phyloP scores from a whole-genome alignment of 2,113 vertebrate species.

The Coptodon bakossiorum region DNA sequence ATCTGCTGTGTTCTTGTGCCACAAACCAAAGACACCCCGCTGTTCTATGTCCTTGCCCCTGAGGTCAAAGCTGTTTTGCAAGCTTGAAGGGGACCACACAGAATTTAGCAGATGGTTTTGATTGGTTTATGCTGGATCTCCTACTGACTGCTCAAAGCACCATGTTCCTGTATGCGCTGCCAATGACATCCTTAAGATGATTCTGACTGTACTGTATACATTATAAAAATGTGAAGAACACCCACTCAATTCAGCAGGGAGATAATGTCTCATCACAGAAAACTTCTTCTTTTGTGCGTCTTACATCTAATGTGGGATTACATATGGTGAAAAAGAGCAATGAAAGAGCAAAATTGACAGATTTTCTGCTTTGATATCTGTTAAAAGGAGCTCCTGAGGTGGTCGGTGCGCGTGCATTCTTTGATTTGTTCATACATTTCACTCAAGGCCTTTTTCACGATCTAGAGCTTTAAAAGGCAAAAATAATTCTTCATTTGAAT shows the following conservation, averaged over 20 bases:
- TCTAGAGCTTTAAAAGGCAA: background rate
- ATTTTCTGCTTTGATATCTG: conserved; percentile 32
- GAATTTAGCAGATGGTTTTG: background rate
- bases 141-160: background rate
- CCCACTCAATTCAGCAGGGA: conserved; percentile 3
- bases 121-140: background rate
- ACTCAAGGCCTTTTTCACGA: background rate
- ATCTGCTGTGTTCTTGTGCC: background rate
- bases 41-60: background rate
- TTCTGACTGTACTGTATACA: background rate
- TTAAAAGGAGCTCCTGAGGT: conserved; percentile 3
- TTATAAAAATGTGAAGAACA: background rate
- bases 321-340: background rate
- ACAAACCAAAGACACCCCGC: background rate
- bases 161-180: background rate
- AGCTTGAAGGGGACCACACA: background rate
- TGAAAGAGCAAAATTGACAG: background rate
- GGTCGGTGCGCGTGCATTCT: background rate
- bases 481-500: conserved; percentile 44
- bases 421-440: conserved; percentile 15
- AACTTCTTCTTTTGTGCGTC: conserved; percentile 5
- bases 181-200: background rate
- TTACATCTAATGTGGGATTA: background rate
- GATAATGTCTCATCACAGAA: conserved; percentile 23
- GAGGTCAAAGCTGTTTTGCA: background rate